Conservation (phyloP, 2,797 vertebrate species). For the Galago senegalensis region DNA sequence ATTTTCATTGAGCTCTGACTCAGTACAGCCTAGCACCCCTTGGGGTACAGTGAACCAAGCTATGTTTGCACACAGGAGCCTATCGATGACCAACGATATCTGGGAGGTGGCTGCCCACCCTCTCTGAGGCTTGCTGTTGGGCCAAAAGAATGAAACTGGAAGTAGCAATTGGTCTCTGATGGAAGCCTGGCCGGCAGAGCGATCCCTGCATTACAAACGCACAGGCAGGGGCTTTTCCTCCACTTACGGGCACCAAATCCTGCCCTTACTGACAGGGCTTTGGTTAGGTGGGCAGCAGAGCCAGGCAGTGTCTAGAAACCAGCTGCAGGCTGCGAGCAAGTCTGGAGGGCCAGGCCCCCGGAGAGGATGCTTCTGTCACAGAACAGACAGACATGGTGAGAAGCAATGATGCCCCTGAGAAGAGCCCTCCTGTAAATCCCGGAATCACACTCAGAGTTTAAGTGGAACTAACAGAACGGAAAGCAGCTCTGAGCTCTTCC, state of each 20-base stretch:
- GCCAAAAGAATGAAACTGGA: background rate
- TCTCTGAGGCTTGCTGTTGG: fast-evolving
- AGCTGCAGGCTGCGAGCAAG: background rate
- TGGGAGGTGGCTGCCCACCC: background rate
- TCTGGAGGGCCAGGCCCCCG: background rate
- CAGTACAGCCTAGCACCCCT: background rate
- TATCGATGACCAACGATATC: fast-evolving
- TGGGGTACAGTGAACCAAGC: fast-evolving
- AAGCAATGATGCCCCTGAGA: background rate
- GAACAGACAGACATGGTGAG: background rate
- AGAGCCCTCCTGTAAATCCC: background rate
- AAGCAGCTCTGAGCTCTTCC: fast-evolving
- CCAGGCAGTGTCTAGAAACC: background rate
- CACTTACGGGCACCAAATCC: background rate
- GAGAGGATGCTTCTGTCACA: fast-evolving
- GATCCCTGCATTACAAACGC: fast-evolving
- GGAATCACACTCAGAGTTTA: background rate
- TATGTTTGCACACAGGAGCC: background rate
- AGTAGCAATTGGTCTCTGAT: fast-evolving
- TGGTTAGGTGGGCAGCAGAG: too few species aligned
- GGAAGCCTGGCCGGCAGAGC: fast-evolving
- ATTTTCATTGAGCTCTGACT: fast-evolving
- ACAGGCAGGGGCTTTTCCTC: fast-evolving
- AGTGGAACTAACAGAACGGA: background rate
- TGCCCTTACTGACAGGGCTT: fast-evolving